Evolutionary conservation across 2,888 invertebrate species (phyloP), one percentile per base, ranked within the genome.

Genomic region (Scaptomyza reducta): DNA sequence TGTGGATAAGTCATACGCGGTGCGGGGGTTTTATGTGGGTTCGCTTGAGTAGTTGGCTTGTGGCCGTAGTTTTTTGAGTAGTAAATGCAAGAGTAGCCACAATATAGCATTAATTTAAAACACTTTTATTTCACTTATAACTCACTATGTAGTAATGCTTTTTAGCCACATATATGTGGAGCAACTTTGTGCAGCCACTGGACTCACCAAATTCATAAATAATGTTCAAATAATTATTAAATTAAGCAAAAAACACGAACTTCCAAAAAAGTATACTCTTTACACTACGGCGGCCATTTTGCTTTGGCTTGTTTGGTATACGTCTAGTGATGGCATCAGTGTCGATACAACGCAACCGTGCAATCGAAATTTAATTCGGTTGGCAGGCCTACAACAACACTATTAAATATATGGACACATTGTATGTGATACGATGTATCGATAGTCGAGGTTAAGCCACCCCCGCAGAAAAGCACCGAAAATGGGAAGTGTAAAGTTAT

Each of bases 181-280:
- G 22, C 22, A n/a, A 0, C 10, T 16, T 35, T 33, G 14, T 49
- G 13, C 31, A 49, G 29, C 18, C n/a, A 18, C 47, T 60, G 0
- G 66, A 88, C 88, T 89, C 85, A 87, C 83, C 85, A 83, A 88
- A 79, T 72, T 63, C 74, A 77, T 80, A 80, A 87, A 80, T 79
- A 82, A 73, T 70, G 68, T 70, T 62, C 77, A 88, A 89, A 78
- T 82, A 86, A 84, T 77, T 54, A 69, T 69, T 57, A 86, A 85
- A 80, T 74, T 58, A 88, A 85, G 80, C 75, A 71, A 87, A 81
- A 86, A 89, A 88, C 82, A 87, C 80, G 85, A 81, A 87, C 85
- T 83, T 72, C 69, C 70, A 73, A 76, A 81, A 71, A 71, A 70
- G 61, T 71, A 75, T 70, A 79, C 75, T 73, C 74, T 74, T 74